Base-by-base conservation (phyloP, 2,797 vertebrate genomes). In the Manis javanica region DNA sequence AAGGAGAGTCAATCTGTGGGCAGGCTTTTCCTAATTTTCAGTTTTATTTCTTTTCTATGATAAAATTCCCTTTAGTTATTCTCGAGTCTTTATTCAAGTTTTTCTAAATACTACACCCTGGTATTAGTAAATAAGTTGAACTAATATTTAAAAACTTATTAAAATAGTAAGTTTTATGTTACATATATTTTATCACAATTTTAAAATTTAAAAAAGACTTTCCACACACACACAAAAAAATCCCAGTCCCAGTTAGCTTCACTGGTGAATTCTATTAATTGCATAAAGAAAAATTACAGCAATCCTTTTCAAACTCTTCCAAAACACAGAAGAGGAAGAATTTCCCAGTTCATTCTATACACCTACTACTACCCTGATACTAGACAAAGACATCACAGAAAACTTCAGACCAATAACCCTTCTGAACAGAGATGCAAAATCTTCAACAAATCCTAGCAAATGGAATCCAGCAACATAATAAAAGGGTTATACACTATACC, bases 361-460 rank as follows among this genome's bases (percentile, higher is more conserved):
- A 29, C 39, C 57, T 24, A 89, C 2, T 46, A 81, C 53, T 96
- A 84, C 11, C 31, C 31, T 82, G 81, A 59, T 51, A 91, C 12
- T 34, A 91, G 68, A 71, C 34, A 93, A 83, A 88, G 34, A 69
- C 19, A 81, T 78, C 57, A 87, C 29, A 91, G 51, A 49, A 94
- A 81, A 77, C 39, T 61, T 92, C 34, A 90, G 46, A 42, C 26
- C 55, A 91, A 34, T 61, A 77, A n/a, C 26, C 9, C 55, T 74
- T 93, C 34, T 57, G 59, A 61, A 71, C 18, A 42, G 79, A 94
- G 37, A 66, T 66, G 5, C 37, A 90, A 81, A 93, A 82, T 87
- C 55, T 42, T 72, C 74, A 96, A 91, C 23, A 91, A n/a, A 79
- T 91, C 46, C 69, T 57, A 55, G 34, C 21, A 85, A 84, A 89